These are phyloP conservation scores for Corythornis leucogaster DNA, from an alignment of 2,797 vertebrate genomes.

Conservation along the genomic window DNA sequence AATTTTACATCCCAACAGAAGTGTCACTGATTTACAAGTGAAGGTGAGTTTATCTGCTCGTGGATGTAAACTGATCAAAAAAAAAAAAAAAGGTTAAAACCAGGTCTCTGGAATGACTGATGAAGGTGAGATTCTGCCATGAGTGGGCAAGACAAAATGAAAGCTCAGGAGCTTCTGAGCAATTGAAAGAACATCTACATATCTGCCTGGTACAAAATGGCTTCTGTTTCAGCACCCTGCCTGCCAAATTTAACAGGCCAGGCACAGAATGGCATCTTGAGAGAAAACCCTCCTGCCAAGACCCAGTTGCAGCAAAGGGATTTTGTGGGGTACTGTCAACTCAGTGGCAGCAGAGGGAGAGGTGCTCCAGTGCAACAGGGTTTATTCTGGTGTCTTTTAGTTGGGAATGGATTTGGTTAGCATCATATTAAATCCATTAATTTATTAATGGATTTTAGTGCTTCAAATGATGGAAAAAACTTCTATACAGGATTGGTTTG, in stretches of 20 bases:
- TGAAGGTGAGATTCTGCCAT: neutral
- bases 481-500: neutral
- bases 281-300: neutral
- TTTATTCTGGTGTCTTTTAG: neutral
- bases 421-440: neutral
- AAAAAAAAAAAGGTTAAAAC: constrained; percentile 24
- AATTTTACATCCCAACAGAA: constrained; percentile 46
- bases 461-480: neutral
- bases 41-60: constrained; percentile 10
- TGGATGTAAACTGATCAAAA: neutral
- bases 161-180: neutral
- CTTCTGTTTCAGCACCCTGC: neutral
- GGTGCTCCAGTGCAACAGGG: neutral
- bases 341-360: neutral
- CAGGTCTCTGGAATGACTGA: neutral
- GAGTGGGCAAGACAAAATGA: neutral
- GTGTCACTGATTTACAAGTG: constrained; percentile 38
- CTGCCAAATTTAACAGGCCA: neutral
- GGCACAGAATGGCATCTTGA: neutral
- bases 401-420: neutral
- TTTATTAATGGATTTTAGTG: neutral
- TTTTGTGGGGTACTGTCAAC: neutral
- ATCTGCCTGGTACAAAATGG: constrained; percentile 20
- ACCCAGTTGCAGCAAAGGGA: neutral
- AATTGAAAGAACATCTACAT: neutral